Percentiles rank a stretch among this genome's conserved stretches.
phyloP scores from a whole-genome alignment of 30 jellyfish, hydroid and myxozoan genomes.

The Haliclystus octoradiatus region DNA sequence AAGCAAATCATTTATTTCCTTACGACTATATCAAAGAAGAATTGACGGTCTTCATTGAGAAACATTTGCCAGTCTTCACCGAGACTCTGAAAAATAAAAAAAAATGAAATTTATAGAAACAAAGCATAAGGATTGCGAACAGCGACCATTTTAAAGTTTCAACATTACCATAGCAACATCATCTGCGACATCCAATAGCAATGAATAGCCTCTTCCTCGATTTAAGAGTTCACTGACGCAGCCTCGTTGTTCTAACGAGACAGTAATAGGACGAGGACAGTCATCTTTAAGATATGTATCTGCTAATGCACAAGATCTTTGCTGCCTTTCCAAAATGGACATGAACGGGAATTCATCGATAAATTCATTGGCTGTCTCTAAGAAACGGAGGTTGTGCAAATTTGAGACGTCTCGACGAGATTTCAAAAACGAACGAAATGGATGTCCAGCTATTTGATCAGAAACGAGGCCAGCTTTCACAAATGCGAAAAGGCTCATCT shows the following conservation, averaged over 20 bases:
- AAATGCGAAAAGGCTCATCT: slow-evolving; percentile 8
- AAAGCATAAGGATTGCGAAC: neutral
- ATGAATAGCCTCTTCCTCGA: slow-evolving; percentile 41
- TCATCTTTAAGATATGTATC: slow-evolving; percentile 37
- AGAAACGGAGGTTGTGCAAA: slow-evolving; percentile 58
- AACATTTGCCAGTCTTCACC: slow-evolving; percentile 50
- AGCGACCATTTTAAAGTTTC: too few relatives aligned
- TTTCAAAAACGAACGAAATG: slow-evolving; percentile 57
- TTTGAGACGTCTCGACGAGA: slow-evolving; percentile 25
- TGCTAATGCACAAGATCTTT: slow-evolving; percentile 45
- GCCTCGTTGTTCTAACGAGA: slow-evolving; percentile 8
- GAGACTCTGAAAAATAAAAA: slow-evolving; percentile 32
- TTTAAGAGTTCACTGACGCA: slow-evolving; percentile 34
- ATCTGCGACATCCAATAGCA: slow-evolving; percentile 39
- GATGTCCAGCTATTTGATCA: slow-evolving; percentile 91
- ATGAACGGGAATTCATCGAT: slow-evolving; percentile 21
- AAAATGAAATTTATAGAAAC: neutral
- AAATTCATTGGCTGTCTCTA: slow-evolving; percentile 61
- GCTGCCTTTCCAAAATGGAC: slow-evolving; percentile 38
- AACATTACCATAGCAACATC: slow-evolving; percentile 55
- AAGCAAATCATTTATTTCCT: slow-evolving; percentile 7
- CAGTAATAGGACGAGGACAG: slow-evolving; percentile 32
- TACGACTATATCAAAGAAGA: slow-evolving; percentile 39
- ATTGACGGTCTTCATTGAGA: slow-evolving; percentile 36
- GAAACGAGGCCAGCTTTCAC: slow-evolving; percentile 62